Evolutionary conservation across 2,797 vertebrate genomes (phyloP), one percentile per base, ranked within the genome.

Genomic region (Urocyon cinereoargenteus): DNA sequence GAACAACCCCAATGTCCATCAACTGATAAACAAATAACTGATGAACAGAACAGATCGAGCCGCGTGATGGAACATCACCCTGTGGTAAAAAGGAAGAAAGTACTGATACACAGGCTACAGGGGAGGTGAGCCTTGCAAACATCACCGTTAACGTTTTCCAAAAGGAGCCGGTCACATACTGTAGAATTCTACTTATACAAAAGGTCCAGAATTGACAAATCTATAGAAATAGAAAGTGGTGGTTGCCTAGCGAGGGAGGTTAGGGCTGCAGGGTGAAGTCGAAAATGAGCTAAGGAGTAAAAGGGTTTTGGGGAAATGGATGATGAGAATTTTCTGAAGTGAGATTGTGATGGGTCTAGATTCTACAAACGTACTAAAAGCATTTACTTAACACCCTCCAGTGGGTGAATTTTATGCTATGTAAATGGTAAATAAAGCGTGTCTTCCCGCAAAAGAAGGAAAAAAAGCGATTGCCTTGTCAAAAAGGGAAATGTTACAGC

Each of bases 41-140:
- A 45, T 7, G 40, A 45, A 45, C 40, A 45, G 40, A 45, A 45
- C 40, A 45, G 40, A 45, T 45, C 7, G 40, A 45, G 9, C 45
- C 51, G 21, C 10, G 1, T 36, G 7, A 7, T 3, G 40, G 26
- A 34, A 16, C 2, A 6, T 31, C 13, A 36, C 34, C 24, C n/a
- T 36, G 22, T 45, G 24, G 24, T 55, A 12, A 19, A 26, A 40
- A 55, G 72, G 15, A 72, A 34, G 3, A 10, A 18, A n/a, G 15
- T 5, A 1, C 6, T 18, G 28, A 77, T 51, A 21, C 6, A 26
- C 6, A n/a, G 0, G 2, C 13, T 13, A 10, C 49, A 28, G 31
- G 4, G n/a, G 6, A 53, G 26, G 26, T 15, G 72, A 87, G 4
- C 22, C 36, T 45, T n/a, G 40, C 45, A 49, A 75, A 26, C 3